Base-by-base conservation (phyloP, 2,113 vertebrate genomes). In the Cheirogaleus medius region DNA sequence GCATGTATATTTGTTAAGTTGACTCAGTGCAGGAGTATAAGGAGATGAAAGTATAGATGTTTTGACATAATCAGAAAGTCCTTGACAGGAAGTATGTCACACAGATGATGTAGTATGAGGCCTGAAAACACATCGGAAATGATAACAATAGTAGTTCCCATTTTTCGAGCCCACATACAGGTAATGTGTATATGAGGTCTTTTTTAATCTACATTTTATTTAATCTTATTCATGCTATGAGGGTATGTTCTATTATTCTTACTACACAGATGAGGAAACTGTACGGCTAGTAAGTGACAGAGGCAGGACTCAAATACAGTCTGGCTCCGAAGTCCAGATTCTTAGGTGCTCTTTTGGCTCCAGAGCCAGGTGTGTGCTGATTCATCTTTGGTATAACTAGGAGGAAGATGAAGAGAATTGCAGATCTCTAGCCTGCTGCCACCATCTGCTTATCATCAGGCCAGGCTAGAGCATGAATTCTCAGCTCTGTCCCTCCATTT, bases 161-260 rank as follows among this genome's bases (percentile, higher is more conserved):
- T 60, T 86, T 89, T 71, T 37, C 25, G 68, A 86, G 54, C 69
- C 60, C 52, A 9, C 49, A 44, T 91, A 83, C 21, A 87, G 17
- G 23, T 29, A 83, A 54, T 78, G 25, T 52, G 20, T 81, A 74
- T 66, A 88, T 29, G 39, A 37, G 69, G 14, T 80, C 12, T 86
- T 91, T 95, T 91, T 60, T 20, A 87, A 47, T 81, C 47, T 95
- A 13, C 18, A 47, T 90, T 90, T 94, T 91, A 73, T 78, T 63
- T 21, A 64, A 69, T 89, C 66, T 64, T 69, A 69, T 63, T 78
- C 71, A 32, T 71, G 27, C 37, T 29, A 0, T 76, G 63, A 87
- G 25, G 23, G 20, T 89, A 60, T 6, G 18, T 96, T 94, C 39
- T 82, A 4, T 42, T 87, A 56, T 44, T 86, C 18, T 71, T 86